Percentiles rank a stretch among this genome's conserved stretches.
These are phyloP conservation scores for Echinops telfairi DNA, from an alignment of 2,113 vertebrate genomes.

Conservation along the genomic window DNA sequence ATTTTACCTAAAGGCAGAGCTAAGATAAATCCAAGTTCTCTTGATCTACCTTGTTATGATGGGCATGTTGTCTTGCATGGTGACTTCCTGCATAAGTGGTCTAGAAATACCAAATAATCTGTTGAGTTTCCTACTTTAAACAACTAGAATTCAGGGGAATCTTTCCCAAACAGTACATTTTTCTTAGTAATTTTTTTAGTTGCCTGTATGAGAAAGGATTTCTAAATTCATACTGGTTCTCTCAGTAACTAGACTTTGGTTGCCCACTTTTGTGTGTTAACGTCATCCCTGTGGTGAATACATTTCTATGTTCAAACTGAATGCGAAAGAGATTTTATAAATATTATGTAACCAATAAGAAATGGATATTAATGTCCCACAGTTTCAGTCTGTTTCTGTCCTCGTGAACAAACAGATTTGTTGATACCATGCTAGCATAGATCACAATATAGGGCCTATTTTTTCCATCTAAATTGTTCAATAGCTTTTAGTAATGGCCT, in stretches of 20 bases:
- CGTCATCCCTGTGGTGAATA: background rate
- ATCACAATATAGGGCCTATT: too few relatives aligned
- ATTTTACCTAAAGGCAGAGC: background rate
- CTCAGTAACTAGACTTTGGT: background rate
- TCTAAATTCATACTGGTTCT: background rate
- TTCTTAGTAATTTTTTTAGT: background rate
- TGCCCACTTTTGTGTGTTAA: background rate
- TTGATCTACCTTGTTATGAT: background rate
- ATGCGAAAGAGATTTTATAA: background rate
- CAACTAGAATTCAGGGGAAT: background rate
- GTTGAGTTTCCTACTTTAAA: background rate
- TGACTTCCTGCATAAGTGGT: background rate
- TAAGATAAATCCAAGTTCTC: constrained; percentile 22
- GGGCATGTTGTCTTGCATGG: background rate
- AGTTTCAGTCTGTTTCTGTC: background rate
- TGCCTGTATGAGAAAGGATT: background rate
- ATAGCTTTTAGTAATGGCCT: constrained; percentile 3
- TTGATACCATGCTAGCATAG: too few relatives aligned
- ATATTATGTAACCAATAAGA: background rate
- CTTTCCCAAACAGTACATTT: background rate
- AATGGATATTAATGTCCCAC: background rate
- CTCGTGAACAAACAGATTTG: constrained; percentile 6
- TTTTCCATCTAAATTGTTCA: too few relatives aligned
- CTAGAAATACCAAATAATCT: background rate
- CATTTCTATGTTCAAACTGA: background rate